phyloP scores from a whole-genome alignment of 2,113 vertebrate genomes.

The Rhabdomys dilectus region DNA sequence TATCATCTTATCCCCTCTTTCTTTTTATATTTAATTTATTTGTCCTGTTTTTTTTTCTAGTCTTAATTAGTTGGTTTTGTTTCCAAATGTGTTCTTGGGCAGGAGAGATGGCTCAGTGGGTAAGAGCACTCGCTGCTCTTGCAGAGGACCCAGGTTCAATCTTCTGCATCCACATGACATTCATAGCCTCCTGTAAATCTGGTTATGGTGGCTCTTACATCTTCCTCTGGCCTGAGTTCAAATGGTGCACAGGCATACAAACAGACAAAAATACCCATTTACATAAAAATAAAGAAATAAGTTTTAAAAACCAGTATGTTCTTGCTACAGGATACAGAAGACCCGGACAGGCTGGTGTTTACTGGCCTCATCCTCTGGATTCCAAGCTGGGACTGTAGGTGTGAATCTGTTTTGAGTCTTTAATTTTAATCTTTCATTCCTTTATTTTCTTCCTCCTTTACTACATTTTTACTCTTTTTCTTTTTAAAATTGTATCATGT shows the following conservation, averaged over 20 bases:
- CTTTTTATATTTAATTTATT: not conserved
- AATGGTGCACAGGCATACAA: not conserved
- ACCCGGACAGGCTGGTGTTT: not conserved
- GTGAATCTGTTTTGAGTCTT: not conserved
- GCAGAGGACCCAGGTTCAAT: not conserved
- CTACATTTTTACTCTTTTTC: not conserved
- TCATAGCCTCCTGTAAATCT: not conserved
- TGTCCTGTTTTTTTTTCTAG: not conserved
- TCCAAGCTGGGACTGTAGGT: not conserved
- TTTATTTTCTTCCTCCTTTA: not conserved
- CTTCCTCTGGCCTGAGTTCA: not conserved
- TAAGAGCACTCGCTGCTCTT: not conserved
- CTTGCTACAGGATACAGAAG: not conserved
- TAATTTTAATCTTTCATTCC: not conserved
- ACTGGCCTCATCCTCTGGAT: not conserved
- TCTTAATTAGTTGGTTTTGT: not conserved
- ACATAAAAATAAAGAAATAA: not conserved
- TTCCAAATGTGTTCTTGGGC: not conserved
- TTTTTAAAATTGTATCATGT: not conserved
- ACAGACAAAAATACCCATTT: not conserved
- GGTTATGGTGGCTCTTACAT: not conserved
- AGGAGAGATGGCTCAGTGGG: not conserved
- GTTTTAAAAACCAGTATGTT: not conserved
- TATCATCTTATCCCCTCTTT: not conserved
- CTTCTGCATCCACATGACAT: too few relatives aligned